Conservation (phyloP, 2,888 invertebrate genomes). For the Drosophila lutescens region DNA sequence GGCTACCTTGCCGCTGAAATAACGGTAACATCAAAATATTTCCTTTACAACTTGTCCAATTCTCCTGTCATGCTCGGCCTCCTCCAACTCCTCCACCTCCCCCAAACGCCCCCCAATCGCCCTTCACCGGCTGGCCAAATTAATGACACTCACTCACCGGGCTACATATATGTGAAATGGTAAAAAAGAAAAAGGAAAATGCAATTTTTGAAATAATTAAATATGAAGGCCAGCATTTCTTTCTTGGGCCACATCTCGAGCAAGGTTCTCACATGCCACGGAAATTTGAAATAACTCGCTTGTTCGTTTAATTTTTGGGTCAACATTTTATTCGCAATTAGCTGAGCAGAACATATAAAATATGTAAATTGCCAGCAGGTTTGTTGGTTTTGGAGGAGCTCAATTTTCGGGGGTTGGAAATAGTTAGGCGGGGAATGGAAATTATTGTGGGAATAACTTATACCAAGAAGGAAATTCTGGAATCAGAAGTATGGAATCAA, state of each 20-base stretch:
- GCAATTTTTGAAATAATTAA: conserved; percentile 74
- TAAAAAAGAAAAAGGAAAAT: conserved; percentile 51
- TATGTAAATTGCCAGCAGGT: conserved; percentile 32
- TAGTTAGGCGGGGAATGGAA: conserved; percentile 1
- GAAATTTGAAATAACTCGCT: conserved; percentile 29
- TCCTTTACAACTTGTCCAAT: conserved; percentile 51
- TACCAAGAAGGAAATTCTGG: background rate
- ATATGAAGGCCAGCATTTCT: conserved; percentile 57
- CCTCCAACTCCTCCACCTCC: conserved; percentile 34
- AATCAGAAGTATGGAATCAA: background rate
- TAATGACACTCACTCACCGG: conserved; percentile 61
- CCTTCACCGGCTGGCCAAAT: conserved; percentile 53
- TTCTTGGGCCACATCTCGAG: conserved; percentile 25
- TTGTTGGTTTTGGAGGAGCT: conserved; percentile 21
- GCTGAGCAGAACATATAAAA: conserved; percentile 29
- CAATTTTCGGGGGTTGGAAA: conserved; percentile 5
- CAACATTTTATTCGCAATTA: conserved; percentile 45
- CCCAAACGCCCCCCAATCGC: conserved; percentile 3
- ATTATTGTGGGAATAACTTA: conserved; percentile 11
- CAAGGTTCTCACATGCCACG: conserved; percentile 35
- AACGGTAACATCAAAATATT: conserved; percentile 73
- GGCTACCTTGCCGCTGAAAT: conserved; percentile 54
- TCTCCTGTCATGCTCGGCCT: conserved; percentile 61
- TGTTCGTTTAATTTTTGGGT: conserved; percentile 39
- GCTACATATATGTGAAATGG: conserved; percentile 45